Conservation (phyloP, 2,888 invertebrate genomes). For the Nebria salina region DNA sequence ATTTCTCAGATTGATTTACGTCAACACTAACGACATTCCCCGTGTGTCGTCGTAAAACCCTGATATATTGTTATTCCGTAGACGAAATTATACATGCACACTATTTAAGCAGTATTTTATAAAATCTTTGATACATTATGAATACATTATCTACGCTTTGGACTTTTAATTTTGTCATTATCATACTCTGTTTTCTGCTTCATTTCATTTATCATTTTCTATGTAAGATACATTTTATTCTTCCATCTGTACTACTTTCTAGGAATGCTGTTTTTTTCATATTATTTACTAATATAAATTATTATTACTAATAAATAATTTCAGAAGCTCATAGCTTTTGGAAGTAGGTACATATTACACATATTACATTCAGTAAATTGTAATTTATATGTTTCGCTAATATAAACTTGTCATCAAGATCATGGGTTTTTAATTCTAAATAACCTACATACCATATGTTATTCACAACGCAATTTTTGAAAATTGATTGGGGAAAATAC, state of each 20-base stretch:
- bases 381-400: no score
- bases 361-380: no score
- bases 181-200: neutral
- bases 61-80: constrained; percentile 55
- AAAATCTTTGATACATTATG: constrained; percentile 13
- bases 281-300: neutral
- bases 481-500: no score
- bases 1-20: constrained; percentile 61
- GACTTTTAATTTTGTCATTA: constrained; percentile 16
- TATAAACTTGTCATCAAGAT: no score
- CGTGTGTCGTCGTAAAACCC: constrained; percentile 57
- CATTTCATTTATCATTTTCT: neutral
- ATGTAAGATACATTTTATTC: neutral
- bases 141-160: constrained; percentile 22
- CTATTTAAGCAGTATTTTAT: constrained; percentile 9
- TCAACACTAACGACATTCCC: constrained; percentile 58
- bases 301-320: neutral
- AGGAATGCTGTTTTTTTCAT: neutral
- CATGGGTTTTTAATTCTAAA: no score
- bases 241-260: neutral
- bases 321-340: no score
- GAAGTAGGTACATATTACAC: no score
- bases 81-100: constrained; percentile 37
- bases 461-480: no score
- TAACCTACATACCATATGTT: no score